Evolutionary conservation across 2,113 vertebrate genomes (phyloP).

Genomic region (Cacatua alba): DNA sequence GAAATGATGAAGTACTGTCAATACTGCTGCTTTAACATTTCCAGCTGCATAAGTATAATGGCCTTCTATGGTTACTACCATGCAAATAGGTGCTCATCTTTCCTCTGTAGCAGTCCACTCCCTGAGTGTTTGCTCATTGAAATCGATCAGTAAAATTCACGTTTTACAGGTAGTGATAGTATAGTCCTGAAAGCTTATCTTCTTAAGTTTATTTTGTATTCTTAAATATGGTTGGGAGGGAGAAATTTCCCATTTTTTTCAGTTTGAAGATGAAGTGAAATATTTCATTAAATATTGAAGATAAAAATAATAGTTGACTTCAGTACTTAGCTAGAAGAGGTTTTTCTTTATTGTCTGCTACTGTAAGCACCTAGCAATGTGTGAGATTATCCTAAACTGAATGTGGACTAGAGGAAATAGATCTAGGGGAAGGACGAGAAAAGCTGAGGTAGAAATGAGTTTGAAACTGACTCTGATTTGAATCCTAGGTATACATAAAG

Average conservation of each 20-base stretch:
- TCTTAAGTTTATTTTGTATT: not conserved
- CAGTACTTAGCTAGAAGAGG: not conserved
- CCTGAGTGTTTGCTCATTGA: not conserved
- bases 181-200: not conserved
- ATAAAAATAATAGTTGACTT: not conserved
- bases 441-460: not conserved
- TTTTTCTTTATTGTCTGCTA: not conserved
- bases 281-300: not conserved
- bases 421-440: not conserved
- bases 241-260: fast-evolving
- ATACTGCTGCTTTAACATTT: not conserved
- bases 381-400: not conserved
- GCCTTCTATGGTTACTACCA: not conserved
- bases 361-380: not conserved
- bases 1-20: not conserved
- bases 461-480: not conserved
- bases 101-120: not conserved
- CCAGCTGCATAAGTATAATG: not conserved
- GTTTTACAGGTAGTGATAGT: not conserved
- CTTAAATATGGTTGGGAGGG: not conserved
- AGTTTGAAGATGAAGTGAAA: not conserved
- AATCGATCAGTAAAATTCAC: not conserved
- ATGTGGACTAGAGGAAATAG: not conserved
- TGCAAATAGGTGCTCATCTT: not conserved
- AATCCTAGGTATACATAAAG: not conserved